Evolutionary conservation across 30 jellyfish, hydroid and myxozoan species (phyloP).

Genomic region (Mastigias papua): DNA sequence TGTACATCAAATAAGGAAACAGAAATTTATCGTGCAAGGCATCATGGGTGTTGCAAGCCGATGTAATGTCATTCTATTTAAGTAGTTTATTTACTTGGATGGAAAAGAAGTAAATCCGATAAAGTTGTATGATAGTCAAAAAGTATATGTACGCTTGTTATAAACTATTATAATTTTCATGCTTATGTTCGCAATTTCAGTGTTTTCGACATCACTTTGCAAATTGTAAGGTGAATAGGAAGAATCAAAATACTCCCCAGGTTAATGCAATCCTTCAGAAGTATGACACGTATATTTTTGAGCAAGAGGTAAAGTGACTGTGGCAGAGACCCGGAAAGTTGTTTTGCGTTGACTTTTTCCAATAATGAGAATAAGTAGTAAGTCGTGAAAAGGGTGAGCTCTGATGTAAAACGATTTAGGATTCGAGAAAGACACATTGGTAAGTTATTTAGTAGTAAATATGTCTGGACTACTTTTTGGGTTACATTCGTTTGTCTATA

Average conservation of each 20-base stretch:
- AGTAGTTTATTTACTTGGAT: background rate
- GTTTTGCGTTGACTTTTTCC: background rate
- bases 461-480: no score
- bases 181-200: no score
- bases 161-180: no score
- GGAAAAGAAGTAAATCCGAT: no score
- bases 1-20: constrained; percentile 22
- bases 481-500: no score
- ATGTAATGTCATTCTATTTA: background rate
- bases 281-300: background rate
- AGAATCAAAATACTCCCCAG: no score
- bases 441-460: background rate
- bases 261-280: no score
- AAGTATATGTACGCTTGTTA: no score
- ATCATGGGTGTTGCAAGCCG: constrained; percentile 5
- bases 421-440: background rate
- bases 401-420: background rate
- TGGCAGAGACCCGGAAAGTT: constrained; percentile 51
- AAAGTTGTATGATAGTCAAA: no score
- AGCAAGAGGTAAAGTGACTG: background rate
- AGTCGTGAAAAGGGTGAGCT: background rate
- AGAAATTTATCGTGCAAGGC: constrained; percentile 1
- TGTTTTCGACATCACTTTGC: no score
- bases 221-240: no score
- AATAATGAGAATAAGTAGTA: background rate